These are phyloP conservation scores for Pyrrhia umbra DNA, from an alignment of 2,888 invertebrate genomes.

Conservation along the genomic window DNA sequence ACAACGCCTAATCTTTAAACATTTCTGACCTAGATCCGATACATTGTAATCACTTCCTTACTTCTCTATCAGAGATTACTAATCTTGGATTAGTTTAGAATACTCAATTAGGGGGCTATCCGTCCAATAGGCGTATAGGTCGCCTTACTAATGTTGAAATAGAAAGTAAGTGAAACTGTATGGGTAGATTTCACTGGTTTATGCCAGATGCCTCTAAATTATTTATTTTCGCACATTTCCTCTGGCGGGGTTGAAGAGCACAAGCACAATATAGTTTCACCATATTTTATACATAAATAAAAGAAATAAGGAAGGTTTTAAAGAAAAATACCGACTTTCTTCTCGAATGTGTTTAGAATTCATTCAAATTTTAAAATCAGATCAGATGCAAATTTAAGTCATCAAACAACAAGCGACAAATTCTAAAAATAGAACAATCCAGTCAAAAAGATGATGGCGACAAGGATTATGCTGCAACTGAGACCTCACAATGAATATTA, in stretches of 20 bases:
- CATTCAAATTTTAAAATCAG: neutral
- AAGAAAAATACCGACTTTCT: neutral
- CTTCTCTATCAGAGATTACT: constrained; percentile 45
- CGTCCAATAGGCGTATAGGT: constrained; percentile 34
- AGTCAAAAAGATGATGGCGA: constrained; percentile 3
- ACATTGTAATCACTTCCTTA: constrained; percentile 54
- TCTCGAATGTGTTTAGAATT: neutral
- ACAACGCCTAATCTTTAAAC: constrained; percentile 44
- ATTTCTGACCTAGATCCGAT: constrained; percentile 51
- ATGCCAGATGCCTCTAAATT: constrained; percentile 14
- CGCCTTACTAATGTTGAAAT: constrained; percentile 30
- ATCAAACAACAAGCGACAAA: too few relatives aligned
- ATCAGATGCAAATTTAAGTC: neutral
- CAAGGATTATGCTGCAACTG: constrained; percentile 30
- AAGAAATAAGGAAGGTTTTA: neutral
- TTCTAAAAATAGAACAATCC: neutral
- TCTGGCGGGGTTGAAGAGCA: constrained; percentile 28
- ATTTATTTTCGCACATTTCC: constrained; percentile 45
- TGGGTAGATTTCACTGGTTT: constrained; percentile 27
- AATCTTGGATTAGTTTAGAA: constrained; percentile 61
- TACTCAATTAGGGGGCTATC: constrained; percentile 16
- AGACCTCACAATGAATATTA: constrained; percentile 42
- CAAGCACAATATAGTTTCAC: constrained; percentile 3
- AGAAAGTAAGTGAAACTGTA: constrained; percentile 51
- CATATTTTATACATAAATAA: neutral